Base-by-base conservation (phyloP, 2,888 invertebrate genomes). In the Tinea semifulvella region DNA sequence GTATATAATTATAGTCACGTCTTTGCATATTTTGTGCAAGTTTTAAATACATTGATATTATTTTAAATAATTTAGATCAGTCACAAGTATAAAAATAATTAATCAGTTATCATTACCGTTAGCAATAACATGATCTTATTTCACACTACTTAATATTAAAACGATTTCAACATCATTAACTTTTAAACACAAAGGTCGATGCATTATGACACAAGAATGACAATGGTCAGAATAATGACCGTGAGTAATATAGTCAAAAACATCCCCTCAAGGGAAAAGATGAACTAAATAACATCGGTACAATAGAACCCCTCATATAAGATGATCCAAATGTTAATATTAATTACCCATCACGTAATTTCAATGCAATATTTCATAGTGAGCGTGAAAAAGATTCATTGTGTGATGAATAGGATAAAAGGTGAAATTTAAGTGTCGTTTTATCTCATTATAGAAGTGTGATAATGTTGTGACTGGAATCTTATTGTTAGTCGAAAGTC, bases 151-250 rank as follows among this genome's bases (percentile, higher is more conserved):
- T 36, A 63, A 65, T 68, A 58, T 62, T 62, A 68, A 65, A 68
- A 73, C 64, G 65, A 65, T 63, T 63, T 10, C n/a, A 19, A 45
- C 28, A 40, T 47, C 48, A 48, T 62, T 61, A 65, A 63, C 63
- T 62, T 53, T 60, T 18, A 61, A 66, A 72, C 70, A 76, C 77
- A 79, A 76, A 63, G 68, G 67, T 65, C 57, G 60, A 22, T 65
- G 69, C 69, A 74, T 75, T 77, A 80, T n/a, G n/a, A n/a, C n/a
- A n/a, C 79, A 76, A 79, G 69, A 68, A 65, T 58, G 52, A 63
- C 75, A 77, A 79, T 69, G 79, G 79, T 77, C 79, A 79, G 79
- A 31, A 79, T 79, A 79, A 80, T 80, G 79, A 79, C 80, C 80
- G 75, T 75, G 74, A 79, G 79, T 79, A 79, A 77, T 31, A 31